Base-by-base conservation (phyloP, 2,888 invertebrate species). In the Phalera bucephala region DNA sequence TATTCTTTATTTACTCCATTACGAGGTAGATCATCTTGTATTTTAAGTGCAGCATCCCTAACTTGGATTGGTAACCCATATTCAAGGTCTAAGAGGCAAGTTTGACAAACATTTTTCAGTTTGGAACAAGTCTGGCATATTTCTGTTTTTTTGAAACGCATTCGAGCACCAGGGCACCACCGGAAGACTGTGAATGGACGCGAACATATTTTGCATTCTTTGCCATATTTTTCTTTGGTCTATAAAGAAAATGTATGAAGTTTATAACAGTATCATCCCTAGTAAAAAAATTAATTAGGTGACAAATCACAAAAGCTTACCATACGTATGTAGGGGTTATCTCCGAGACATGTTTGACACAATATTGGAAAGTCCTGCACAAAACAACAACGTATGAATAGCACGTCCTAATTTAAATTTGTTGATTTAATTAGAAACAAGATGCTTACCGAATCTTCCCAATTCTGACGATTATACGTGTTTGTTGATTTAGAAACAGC, bases 71-170 rank as follows among this genome's bases (percentile, higher is more conserved):
- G 95, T 31, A 96, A 77, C 0, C 95, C 98, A 87, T 97, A 98
- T 79, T 98, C 98, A 45, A 98, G 91, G 82, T 98, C 98, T 30
- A 99, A 82, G 13, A 99, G 90, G 80, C 98, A 99, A 0, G 98
- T 99, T 77, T 98, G 98, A 73, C 98, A 99, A 12, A 98, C 97
- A 82, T 98, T 99, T 78, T 99, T 98, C 44, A 98, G 79, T 68
- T 97, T 95, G 33, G 96, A 95, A 76, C 98, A 98, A 0, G 98
- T 98, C 76, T 99, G 98, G 76, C 98, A 98, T 10, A 98, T 95
- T 89, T 99, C 98, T 0, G 98, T 97, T 78, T 97, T 98, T 86
- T 98, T 99, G 77, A 97, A 98, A 61, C 98, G 94, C 96, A 97
- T 97, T 58, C 96, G 91, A 3, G 97, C 95, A 12, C 98, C 98